Percentiles rank a stretch among this genome's conserved stretches.
Conservation (phyloP, 2,888 invertebrate genomes). For the Lordiphosa andalusiaca region DNA sequence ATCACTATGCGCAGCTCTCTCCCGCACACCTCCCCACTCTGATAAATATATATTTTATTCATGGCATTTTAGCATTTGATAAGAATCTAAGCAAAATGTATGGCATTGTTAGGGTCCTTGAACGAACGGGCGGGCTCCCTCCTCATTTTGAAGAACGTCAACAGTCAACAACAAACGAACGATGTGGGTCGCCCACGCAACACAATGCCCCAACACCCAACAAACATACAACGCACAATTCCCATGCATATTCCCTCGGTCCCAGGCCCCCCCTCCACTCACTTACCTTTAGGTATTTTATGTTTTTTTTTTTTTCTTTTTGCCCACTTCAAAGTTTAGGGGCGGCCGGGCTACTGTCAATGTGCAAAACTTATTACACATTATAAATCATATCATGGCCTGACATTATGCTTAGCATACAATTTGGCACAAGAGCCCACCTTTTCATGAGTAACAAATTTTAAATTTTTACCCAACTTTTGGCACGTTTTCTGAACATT, state of each 20-base stretch:
- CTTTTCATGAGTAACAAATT: slow-evolving; percentile 4
- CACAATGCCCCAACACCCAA: slow-evolving; percentile 12
- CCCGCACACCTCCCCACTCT: neutral
- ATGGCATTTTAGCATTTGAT: slow-evolving; percentile 68
- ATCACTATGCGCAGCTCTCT: slow-evolving; percentile 44
- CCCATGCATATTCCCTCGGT: slow-evolving; percentile 36
- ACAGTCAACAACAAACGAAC: slow-evolving; percentile 5
- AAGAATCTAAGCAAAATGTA: slow-evolving; percentile 70
- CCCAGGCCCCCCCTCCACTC: neutral
- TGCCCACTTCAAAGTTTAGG: slow-evolving; percentile 43
- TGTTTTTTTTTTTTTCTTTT: slow-evolving; percentile 1
- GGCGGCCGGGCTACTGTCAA: slow-evolving; percentile 35
- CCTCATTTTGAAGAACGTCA: slow-evolving; percentile 18
- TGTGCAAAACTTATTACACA: slow-evolving; percentile 67
- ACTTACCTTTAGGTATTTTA: slow-evolving; percentile 47
- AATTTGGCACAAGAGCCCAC: slow-evolving; percentile 17
- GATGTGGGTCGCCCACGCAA: slow-evolving; percentile 28
- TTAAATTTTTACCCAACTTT: neutral
- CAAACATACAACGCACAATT: slow-evolving; percentile 23
- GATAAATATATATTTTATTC: slow-evolving; percentile 49
- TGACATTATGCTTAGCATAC: slow-evolving; percentile 62
- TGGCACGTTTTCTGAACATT: neutral
- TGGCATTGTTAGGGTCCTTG: slow-evolving; percentile 50
- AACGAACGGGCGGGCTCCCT: slow-evolving; percentile 24
- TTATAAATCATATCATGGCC: slow-evolving; percentile 69